These are phyloP conservation scores for Asteroscopus sphinx DNA, from an alignment of 2,888 invertebrate species.

Conservation along the genomic window DNA sequence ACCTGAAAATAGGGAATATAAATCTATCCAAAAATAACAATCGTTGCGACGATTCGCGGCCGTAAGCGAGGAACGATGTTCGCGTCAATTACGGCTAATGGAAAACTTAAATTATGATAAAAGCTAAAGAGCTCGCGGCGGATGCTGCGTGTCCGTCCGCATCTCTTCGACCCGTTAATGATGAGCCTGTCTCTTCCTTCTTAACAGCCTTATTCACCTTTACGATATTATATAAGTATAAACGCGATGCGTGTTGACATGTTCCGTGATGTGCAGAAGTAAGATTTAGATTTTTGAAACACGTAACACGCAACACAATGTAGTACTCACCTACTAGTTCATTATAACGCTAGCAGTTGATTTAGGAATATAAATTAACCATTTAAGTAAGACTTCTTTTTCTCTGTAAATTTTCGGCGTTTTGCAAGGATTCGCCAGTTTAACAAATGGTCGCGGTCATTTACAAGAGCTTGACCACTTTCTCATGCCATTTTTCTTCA, in stretches of 20 bases:
- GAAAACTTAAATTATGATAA: constrained; percentile 90
- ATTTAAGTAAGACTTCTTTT: too few relatives aligned
- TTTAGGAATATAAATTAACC: too few relatives aligned
- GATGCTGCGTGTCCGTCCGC: constrained; percentile 76
- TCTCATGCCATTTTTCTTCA: too few relatives aligned
- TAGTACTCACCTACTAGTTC: too few relatives aligned
- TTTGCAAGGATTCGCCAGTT: too few relatives aligned
- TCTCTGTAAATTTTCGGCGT: too few relatives aligned
- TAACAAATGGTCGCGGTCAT: too few relatives aligned
- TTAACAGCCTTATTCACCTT: constrained; percentile 33
- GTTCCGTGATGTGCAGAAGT: background rate
- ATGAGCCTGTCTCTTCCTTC: constrained; percentile 51
- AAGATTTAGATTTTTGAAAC: background rate
- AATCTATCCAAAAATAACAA: constrained; percentile 87
- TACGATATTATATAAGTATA: constrained; percentile 16
- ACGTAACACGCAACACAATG: too few relatives aligned
- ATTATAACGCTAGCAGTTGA: too few relatives aligned
- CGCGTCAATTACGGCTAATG: constrained; percentile 89
- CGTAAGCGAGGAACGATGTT: constrained; percentile 89
- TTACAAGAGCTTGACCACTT: too few relatives aligned
- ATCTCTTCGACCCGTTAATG: constrained; percentile 62
- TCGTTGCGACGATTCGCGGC: constrained; percentile 79
- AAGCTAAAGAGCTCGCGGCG: constrained; percentile 82
- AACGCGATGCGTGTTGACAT: constrained; percentile 1
- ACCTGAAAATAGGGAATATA: constrained; percentile 86